Conservation (phyloP, 2,888 invertebrate genomes). For the Pachycephus smyrnensis region DNA sequence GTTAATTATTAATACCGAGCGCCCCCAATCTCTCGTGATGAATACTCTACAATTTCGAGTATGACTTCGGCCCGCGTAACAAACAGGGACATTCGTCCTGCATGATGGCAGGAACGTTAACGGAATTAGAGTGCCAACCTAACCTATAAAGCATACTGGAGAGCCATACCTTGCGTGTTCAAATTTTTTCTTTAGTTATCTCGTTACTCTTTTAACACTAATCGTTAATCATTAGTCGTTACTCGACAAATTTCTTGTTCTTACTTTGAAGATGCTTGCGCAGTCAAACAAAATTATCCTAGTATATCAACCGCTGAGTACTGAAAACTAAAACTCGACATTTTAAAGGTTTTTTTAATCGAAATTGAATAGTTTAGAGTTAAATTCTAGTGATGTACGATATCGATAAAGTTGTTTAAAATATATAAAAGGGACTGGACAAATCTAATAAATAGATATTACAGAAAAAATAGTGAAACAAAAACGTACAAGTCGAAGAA, state of each 20-base stretch:
- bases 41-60: slow-evolving; percentile 38
- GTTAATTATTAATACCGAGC: slow-evolving; percentile 44
- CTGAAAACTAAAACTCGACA: not conserved
- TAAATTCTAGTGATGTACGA: not conserved
- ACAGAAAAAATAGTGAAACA: not conserved
- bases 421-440: not conserved
- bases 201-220: not conserved
- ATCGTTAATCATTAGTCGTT: not conserved
- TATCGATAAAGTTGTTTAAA: too few species aligned
- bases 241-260: not conserved
- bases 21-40: slow-evolving; percentile 30
- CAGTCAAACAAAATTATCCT: not conserved
- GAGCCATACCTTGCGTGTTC: not conserved
- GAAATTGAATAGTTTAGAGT: not conserved
- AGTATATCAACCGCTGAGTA: not conserved
- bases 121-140: not conserved
- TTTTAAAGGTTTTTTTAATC: not conserved
- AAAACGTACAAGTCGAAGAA: not conserved
- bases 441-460: not conserved
- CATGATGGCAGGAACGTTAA: slow-evolving; percentile 1
- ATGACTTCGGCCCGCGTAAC: not conserved
- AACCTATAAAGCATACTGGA: not conserved
- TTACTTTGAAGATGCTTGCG: not conserved
- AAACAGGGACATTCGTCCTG: slow-evolving; percentile 7
- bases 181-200: not conserved